Evolutionary conservation across 2,888 invertebrate species (phyloP), one percentile per base, ranked within the genome.

Genomic region (Oligia fasciuncula): DNA sequence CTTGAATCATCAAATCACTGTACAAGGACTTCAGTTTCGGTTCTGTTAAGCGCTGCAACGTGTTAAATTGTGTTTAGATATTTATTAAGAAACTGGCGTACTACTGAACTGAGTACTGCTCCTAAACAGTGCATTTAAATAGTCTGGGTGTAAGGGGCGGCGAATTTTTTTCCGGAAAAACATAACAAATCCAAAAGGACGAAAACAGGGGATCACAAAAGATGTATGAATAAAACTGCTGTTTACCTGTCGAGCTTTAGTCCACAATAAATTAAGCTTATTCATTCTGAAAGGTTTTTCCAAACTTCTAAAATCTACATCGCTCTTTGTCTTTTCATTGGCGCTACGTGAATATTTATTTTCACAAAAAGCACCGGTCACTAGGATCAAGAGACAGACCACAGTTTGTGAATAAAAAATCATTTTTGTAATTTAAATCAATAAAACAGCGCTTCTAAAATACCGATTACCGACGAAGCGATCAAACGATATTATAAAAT

Each of bases 271-370:
- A 95, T 99, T 99, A 57, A 99, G 95, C 96, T 99, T 99, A 54
- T 98, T 98, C 98, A 99, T 99, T 87, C 99, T 97, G 95, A 98
- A 99, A 8, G 99, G 99, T 91, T 98, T 98, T 87, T 98, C 98
- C 69, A 99, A 94, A 80, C 97, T 98, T 91, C 98, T 97, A 85
- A 98, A 97, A 80, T 97, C 97, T 0, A 97, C 96, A 79, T 94
- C 94, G 78, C 90, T 90, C 76, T 92, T 93, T 79, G 94, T 93
- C 86, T 96, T 96, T 83, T 95, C 94, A 91, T 97, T 97, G 5
- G 97, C 97, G 79, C 97, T 96, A 67, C 97, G 97, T 0, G 98
- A 97, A 93, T 98, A 98, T 96, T 98, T 98, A 91, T 97, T 98
- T 93, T 97, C 97, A 87, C 95, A 91, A 5, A 91, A 60, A 85